Evolutionary conservation across 2,888 invertebrate genomes (phyloP).

Genomic region (Xestia sexstrigata): DNA sequence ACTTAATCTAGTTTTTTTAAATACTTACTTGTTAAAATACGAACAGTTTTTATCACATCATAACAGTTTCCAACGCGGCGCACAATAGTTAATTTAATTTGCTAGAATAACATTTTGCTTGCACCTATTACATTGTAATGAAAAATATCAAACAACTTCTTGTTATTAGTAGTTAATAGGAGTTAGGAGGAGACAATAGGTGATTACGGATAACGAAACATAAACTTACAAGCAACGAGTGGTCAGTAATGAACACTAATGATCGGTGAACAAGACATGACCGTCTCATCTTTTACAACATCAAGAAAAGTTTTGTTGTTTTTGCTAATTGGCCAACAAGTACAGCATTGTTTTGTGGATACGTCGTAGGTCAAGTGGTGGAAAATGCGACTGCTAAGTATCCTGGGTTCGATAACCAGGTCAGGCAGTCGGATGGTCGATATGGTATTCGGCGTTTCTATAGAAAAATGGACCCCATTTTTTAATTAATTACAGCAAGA

Average conservation of each 20-base stretch:
- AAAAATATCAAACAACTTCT: conserved; percentile 17
- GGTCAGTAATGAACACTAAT: conserved; percentile 3
- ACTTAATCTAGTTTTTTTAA: not conserved
- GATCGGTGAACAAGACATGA: not conserved
- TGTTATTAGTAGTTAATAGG: not conserved
- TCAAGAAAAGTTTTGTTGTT: not conserved
- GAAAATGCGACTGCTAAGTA: no score
- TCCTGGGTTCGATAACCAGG: no score
- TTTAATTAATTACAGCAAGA: not conserved
- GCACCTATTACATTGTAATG: conserved; percentile 9
- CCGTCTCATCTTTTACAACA: conserved; percentile 3
- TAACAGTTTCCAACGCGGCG: no score
- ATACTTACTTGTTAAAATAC: not conserved
- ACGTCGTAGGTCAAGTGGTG: no score
- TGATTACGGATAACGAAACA: conserved; percentile 19
- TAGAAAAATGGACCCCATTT: no score
- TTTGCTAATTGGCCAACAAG: not conserved
- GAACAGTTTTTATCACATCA: not conserved
- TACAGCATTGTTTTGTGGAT: no score
- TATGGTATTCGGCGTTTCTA: no score
- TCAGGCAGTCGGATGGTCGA: no score
- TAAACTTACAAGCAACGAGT: not conserved
- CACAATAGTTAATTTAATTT: conserved; percentile 17
- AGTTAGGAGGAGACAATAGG: conserved; percentile 22
- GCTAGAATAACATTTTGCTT: conserved; percentile 4